phyloP scores from a whole-genome alignment of 2,797 vertebrate species.

The Nyctibius grandis region DNA sequence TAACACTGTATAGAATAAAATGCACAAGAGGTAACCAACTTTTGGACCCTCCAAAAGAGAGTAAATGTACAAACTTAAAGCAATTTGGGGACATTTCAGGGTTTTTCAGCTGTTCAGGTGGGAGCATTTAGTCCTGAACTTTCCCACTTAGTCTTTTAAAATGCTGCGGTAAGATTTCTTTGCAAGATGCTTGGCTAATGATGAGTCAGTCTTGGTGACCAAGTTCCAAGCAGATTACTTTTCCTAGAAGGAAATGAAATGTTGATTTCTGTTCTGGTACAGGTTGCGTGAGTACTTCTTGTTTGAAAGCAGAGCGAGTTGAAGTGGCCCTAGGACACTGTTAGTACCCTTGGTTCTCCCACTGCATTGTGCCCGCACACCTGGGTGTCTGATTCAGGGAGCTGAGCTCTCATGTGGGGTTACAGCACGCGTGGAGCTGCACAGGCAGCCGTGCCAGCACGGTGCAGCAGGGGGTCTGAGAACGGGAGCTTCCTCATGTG shows the following conservation, averaged over 20 bases:
- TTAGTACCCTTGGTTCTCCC: not conserved
- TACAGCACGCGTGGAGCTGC: not conserved
- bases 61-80: not conserved
- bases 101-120: not conserved
- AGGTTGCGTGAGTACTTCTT: not conserved
- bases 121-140: not conserved
- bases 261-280: not conserved
- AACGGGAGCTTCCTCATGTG: fast-evolving
- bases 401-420: not conserved
- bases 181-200: not conserved
- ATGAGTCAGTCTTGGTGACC: not conserved
- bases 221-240: not conserved
- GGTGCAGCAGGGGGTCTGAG: not conserved
- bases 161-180: not conserved
- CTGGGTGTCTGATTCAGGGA: not conserved
- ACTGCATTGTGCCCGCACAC: not conserved
- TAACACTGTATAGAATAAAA: not conserved
- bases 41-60: not conserved
- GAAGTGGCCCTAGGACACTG: not conserved
- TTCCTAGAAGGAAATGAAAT: not conserved
- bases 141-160: not conserved
- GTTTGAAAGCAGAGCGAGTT: not conserved
- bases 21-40: not conserved
- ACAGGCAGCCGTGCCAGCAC: not conserved
- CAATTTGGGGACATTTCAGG: not conserved